Evolutionary conservation across 92 coral and sea anemone species (phyloP).

Genomic region (Siderastrea radians): DNA sequence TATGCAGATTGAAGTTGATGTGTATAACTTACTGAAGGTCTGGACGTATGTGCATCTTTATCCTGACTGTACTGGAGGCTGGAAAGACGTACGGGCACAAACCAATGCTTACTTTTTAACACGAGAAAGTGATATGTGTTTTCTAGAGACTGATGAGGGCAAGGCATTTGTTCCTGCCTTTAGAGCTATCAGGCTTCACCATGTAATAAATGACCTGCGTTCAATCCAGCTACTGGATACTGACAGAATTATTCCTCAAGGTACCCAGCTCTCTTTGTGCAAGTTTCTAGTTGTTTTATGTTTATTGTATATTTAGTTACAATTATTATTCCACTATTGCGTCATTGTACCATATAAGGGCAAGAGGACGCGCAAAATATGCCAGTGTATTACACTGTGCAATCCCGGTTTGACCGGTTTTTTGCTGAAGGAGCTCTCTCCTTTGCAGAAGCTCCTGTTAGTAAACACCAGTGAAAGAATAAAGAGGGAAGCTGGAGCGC

Average conservation of each 20-base stretch:
- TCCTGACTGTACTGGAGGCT: conserved; percentile 80
- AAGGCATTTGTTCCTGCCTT: conserved; percentile 80
- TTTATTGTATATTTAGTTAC: no score
- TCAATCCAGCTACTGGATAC: conserved; percentile 83
- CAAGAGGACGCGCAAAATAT: no score
- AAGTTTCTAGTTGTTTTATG: no score
- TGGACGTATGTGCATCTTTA: conserved; percentile 88
- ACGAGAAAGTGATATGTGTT: conserved; percentile 47
- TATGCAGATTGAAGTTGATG: conserved; percentile 97
- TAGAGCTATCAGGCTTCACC: conserved; percentile 84
- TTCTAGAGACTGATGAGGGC: conserved; percentile 90
- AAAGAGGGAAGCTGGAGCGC: no score
- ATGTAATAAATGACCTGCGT: conserved; percentile 91
- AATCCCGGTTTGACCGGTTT: no score
- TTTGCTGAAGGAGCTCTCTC: no score
- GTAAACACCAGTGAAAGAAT: no score
- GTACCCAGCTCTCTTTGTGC: conserved; percentile 29
- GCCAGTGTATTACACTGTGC: no score
- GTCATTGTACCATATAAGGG: no score
- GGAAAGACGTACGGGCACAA: conserved; percentile 80
- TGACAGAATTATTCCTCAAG: conserved; percentile 91
- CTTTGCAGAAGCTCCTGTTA: no score
- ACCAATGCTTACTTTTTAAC: conserved; percentile 75
- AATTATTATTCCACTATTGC: no score
- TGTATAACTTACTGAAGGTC: conserved; percentile 89